These are phyloP conservation scores for Peromyscus aztecus DNA, from an alignment of 2,797 vertebrate species.

Conservation along the genomic window DNA sequence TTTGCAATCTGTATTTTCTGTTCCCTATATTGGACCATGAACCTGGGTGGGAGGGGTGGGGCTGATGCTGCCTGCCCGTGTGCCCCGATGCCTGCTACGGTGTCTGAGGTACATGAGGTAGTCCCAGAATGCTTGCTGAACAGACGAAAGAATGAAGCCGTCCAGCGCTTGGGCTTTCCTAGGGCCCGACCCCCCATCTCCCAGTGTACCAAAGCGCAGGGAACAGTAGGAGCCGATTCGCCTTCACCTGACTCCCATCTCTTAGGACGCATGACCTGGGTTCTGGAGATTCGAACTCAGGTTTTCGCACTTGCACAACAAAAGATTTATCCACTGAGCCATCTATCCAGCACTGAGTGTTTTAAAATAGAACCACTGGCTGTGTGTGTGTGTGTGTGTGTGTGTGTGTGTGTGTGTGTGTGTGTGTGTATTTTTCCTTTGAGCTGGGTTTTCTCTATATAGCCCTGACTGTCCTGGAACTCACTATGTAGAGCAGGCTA, in stretches of 20 bases:
- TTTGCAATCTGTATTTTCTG: neutral
- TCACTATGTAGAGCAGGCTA: neutral
- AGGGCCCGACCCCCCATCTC: neutral
- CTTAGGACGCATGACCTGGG: neutral
- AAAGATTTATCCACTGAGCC: neutral
- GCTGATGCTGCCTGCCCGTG: neutral
- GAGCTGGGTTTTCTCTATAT: neutral
- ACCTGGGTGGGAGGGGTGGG: neutral
- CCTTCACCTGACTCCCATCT: neutral
- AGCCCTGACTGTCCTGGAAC: neutral
- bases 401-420: no score
- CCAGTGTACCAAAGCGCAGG: neutral
- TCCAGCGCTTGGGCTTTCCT: neutral
- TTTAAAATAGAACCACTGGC: neutral
- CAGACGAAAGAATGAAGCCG: neutral
- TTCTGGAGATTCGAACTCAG: neutral
- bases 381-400: neutral
- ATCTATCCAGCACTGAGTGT: neutral
- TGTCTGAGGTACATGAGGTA: neutral
- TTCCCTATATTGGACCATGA: neutral
- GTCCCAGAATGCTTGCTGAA: neutral
- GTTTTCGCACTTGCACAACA: no score
- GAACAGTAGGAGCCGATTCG: neutral
- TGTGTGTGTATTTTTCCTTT: neutral
- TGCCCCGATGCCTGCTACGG: no score